Percentiles rank a stretch among this genome's conserved stretches.
Conservation (phyloP, 2,797 vertebrate genomes). For the Muraenolepis orangiensis region DNA sequence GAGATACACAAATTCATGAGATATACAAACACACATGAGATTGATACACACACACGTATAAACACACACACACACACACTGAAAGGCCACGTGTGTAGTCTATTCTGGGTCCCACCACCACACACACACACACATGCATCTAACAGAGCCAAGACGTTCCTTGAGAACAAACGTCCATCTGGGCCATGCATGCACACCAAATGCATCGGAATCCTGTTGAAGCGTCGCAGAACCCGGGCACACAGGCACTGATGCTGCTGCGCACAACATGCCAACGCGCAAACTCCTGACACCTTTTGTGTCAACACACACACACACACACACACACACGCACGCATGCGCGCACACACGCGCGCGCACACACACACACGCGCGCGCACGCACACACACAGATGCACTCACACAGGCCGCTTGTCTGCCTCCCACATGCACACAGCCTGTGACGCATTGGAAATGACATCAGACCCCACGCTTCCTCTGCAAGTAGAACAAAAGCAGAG, state of each 20-base stretch:
- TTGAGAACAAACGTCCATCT: not conserved
- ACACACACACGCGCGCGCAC: constrained; percentile 40
- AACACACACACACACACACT: not conserved
- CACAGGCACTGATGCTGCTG: not conserved
- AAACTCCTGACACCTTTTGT: no score
- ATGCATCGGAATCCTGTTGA: no score
- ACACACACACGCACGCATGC: not conserved
- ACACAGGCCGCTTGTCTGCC: constrained; percentile 43
- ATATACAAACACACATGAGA: not conserved
- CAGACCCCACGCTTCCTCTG: constrained; percentile 66
- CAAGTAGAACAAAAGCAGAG: constrained; percentile 60
- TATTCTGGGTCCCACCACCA: not conserved
- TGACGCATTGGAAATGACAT: constrained; percentile 72
- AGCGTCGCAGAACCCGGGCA: no score
- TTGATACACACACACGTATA: not conserved
- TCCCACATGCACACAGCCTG: constrained; percentile 58
- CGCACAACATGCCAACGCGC: not conserved
- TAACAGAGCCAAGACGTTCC: not conserved
- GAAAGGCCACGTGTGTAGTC: not conserved
- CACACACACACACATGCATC: not conserved
- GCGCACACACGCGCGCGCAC: not conserved
- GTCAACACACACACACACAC: constrained; percentile 41
- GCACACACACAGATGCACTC: not conserved
- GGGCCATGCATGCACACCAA: no score
- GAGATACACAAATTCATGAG: no score